Evolutionary conservation across 2,797 vertebrate species (phyloP).

Genomic region (Siniperca scherzeri): DNA sequence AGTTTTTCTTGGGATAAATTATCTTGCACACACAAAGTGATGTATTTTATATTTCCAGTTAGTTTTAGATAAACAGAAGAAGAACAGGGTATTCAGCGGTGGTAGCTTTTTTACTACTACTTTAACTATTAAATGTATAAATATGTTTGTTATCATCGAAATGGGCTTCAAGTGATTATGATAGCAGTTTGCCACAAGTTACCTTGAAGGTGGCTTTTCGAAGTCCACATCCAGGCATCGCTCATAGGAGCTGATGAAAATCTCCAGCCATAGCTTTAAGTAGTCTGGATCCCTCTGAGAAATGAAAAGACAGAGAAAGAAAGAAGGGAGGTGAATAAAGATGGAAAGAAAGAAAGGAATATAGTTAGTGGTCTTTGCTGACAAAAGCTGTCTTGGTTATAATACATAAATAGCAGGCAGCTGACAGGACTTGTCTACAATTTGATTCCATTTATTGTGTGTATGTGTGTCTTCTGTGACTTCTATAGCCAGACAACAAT

Average conservation of each 20-base stretch:
- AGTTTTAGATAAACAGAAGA: not conserved
- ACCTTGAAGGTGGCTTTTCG: conserved; percentile 96
- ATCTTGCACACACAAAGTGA: not conserved
- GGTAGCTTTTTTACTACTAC: not conserved
- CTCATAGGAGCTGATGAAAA: conserved; percentile 96
- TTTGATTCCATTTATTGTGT: conserved; percentile 9
- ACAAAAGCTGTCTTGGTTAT: conserved; percentile 14
- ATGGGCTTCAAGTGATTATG: not conserved
- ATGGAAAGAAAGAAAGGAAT: not conserved
- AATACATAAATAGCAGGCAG: conserved; percentile 16
- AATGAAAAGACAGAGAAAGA: conserved; percentile 23
- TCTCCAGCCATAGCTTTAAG: conserved; percentile 97
- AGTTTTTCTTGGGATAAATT: too few relatives aligned
- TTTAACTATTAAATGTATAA: not conserved
- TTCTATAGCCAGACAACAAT: conserved; percentile 36
- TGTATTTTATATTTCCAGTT: not conserved
- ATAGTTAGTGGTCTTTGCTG: conserved; percentile 29
- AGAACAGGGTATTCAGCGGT: not conserved
- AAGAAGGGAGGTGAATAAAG: not conserved
- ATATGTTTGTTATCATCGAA: not conserved
- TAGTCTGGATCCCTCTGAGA: conserved; percentile 97
- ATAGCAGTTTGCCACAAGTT: conserved; percentile 46
- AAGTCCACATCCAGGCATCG: conserved; percentile 97
- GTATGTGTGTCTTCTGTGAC: not conserved
- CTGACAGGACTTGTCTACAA: conserved; percentile 8